phyloP scores from a whole-genome alignment of 1,140 invertebrate genomes.

The Argopecten irradians region DNA sequence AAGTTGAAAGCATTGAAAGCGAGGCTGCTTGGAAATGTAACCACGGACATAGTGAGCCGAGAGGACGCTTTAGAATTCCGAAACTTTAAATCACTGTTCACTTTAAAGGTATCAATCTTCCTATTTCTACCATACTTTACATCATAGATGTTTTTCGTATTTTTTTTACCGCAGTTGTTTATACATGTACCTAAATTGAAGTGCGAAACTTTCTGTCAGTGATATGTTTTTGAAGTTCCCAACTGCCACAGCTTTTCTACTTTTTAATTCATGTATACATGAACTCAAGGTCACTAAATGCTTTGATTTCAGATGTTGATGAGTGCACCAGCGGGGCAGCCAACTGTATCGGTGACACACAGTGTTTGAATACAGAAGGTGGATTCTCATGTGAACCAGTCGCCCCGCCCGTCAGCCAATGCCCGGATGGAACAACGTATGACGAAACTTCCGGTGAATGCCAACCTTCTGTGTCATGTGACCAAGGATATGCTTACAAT shows the following conservation, averaged over 20 bases:
- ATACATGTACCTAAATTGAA: background rate
- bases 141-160: background rate
- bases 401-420: slow-evolving; percentile 30
- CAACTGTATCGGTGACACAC: slow-evolving; percentile 80
- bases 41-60: too few relatives aligned
- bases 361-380: slow-evolving; percentile 80
- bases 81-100: too few relatives aligned
- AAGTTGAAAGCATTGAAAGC: too few relatives aligned
- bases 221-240: background rate
- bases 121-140: background rate
- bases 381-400: slow-evolving; percentile 66
- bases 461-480: slow-evolving; percentile 76
- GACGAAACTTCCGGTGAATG: slow-evolving; percentile 60
- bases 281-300: background rate
- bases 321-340: slow-evolving; percentile 71
- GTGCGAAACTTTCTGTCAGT: background rate
- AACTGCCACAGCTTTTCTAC: background rate
- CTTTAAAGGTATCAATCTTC: too few relatives aligned
- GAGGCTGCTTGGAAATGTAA: too few relatives aligned
- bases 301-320: slow-evolving; percentile 84
- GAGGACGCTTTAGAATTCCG: too few relatives aligned
- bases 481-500: slow-evolving; percentile 77
- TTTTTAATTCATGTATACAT: background rate
- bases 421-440: slow-evolving; percentile 51
- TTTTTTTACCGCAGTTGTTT: background rate